A percentile compares a stretch with the other conserved stretches of the same genome.
Evolutionary conservation across 2,113 vertebrate genomes (phyloP).

Genomic region (Dromas ardeola): DNA sequence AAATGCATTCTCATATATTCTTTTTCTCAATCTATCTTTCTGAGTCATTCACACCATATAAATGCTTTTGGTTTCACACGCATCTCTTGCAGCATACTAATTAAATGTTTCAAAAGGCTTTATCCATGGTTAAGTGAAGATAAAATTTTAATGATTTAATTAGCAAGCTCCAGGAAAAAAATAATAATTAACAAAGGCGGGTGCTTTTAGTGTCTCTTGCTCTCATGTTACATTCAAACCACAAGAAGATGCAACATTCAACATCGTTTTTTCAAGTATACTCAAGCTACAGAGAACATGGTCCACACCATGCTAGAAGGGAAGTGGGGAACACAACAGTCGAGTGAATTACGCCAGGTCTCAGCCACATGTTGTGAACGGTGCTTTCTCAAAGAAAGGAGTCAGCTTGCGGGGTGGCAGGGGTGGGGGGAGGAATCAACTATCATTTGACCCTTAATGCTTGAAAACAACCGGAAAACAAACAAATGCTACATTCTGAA

Average conservation of each 20-base stretch:
- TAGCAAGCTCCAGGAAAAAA: slow-evolving; percentile 70
- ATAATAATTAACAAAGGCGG: slow-evolving; percentile 43
- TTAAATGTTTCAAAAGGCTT: slow-evolving; percentile 77
- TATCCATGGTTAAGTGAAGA: slow-evolving; percentile 77
- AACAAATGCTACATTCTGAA: neutral
- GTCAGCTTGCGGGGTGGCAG: neutral
- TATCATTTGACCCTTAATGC: neutral
- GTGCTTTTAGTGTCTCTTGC: slow-evolving; percentile 13
- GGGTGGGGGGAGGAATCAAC: neutral
- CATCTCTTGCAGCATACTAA: slow-evolving; percentile 68
- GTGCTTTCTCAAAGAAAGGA: neutral
- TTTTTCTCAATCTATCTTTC: neutral
- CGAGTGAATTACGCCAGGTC: neutral
- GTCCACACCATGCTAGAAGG: neutral
- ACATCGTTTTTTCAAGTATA: neutral
- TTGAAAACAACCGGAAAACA: neutral
- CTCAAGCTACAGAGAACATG: neutral
- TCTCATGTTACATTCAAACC: neutral
- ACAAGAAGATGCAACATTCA: neutral
- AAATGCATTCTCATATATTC: neutral
- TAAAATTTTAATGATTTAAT: slow-evolving; percentile 84
- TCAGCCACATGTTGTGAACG: neutral
- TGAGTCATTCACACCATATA: neutral
- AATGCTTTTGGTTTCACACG: slow-evolving; percentile 32
- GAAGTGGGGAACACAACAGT: neutral